A percentile compares a stretch with the other conserved stretches of the same genome.
Conservation (phyloP, 2,888 invertebrate genomes). For the Cordylochernes scorpioides region DNA sequence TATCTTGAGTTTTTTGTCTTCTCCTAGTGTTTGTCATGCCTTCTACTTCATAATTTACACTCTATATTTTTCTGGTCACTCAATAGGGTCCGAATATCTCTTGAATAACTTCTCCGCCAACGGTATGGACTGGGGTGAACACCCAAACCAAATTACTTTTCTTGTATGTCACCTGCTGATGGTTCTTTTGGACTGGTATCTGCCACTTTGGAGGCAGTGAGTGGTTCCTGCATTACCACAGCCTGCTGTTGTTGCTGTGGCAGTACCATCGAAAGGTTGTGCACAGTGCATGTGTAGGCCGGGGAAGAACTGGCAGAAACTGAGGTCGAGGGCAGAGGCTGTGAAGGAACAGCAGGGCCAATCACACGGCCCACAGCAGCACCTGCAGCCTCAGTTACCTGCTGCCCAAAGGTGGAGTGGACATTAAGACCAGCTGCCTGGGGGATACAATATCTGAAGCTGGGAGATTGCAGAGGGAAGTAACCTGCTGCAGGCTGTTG, state of each 20-base stretch:
- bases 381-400: slow-evolving; percentile 28
- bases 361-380: slow-evolving; percentile 37
- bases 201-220: slow-evolving; percentile 88
- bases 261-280: slow-evolving; percentile 37
- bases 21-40: no score
- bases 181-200: slow-evolving; percentile 81
- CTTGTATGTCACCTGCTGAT: no score
- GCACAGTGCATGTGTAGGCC: slow-evolving; percentile 61
- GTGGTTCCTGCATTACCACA: slow-evolving; percentile 70
- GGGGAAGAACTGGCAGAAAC: slow-evolving; percentile 25
- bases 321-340: slow-evolving; percentile 16
- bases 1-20: no score
- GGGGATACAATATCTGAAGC: slow-evolving; percentile 21
- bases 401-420: slow-evolving; percentile 49
- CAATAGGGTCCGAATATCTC: no score
- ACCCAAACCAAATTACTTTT: no score
- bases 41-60: no score
- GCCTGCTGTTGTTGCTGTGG: slow-evolving; percentile 30
- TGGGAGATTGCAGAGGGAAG: slow-evolving; percentile 16
- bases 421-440: slow-evolving; percentile 23
- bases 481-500: slow-evolving; percentile 47
- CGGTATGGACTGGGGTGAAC: no score
- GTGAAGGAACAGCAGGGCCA: no score
- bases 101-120: no score
- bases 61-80: no score